Evolutionary conservation across 1,140 invertebrate genomes (phyloP).

Genomic region (Heliconius hewitsoni): DNA sequence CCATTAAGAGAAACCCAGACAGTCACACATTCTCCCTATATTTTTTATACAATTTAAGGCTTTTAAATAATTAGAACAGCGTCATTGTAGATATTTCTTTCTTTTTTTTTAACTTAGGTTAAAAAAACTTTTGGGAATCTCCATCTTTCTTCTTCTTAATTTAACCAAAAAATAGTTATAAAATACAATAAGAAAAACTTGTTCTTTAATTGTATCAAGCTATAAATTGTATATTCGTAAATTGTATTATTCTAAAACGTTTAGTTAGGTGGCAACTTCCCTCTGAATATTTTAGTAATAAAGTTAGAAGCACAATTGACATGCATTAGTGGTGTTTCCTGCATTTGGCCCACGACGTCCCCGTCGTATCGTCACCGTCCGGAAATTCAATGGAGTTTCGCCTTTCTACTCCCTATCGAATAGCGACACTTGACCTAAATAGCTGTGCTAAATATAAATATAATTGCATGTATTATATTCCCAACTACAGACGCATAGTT

Average conservation of each 20-base stretch:
- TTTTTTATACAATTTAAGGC: no score
- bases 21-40: no score
- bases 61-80: no score
- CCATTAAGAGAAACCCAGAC: no score
- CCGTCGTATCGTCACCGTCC: constrained; percentile 56
- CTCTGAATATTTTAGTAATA: constrained; percentile 47
- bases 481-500: background rate
- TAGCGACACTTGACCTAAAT: constrained; percentile 48
- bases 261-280: constrained; percentile 16
- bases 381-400: constrained; percentile 73
- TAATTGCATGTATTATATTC: background rate
- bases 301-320: constrained; percentile 69
- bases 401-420: constrained; percentile 47
- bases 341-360: constrained; percentile 29
- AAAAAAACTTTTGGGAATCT: no score
- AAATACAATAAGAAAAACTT: no score
- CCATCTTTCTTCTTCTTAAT: no score
- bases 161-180: no score
- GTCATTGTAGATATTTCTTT: no score
- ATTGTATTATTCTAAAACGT: background rate
- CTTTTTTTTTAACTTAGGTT: no score
- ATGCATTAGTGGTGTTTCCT: constrained; percentile 75
- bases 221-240: background rate
- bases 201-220: no score
- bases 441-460: constrained; percentile 31